Conservation (phyloP, 2,888 invertebrate genomes). For the Neoascia interrupta region DNA sequence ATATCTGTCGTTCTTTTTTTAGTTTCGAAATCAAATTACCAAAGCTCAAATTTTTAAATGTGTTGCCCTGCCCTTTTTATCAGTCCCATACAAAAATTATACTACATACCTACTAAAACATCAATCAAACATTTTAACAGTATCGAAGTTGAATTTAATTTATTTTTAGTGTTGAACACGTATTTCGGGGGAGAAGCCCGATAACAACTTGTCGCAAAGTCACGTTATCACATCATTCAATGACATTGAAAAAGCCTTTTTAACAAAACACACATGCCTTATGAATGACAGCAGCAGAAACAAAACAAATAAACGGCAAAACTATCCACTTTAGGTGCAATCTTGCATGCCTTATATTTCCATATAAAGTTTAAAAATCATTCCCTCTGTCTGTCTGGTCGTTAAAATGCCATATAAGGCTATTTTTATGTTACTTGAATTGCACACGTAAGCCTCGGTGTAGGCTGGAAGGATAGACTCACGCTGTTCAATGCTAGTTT, state of each 20-base stretch:
- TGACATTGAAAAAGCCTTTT: slow-evolving; percentile 25
- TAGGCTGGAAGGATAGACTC: no score
- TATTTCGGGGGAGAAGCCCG: slow-evolving; percentile 24
- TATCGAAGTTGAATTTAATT: slow-evolving; percentile 34
- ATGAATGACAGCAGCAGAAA: no score
- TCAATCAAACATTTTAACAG: slow-evolving; percentile 16
- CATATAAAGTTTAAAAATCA: slow-evolving; percentile 47
- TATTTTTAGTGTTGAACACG: slow-evolving; percentile 37
- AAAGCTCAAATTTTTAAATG: no score
- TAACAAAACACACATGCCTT: slow-evolving; percentile 3
- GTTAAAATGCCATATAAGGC: slow-evolving; percentile 31
- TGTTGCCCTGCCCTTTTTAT: no score
- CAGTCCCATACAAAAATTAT: no score
- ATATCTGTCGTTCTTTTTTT: no score
- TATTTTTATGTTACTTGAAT: slow-evolving; percentile 12
- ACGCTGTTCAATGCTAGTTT: slow-evolving; percentile 7
- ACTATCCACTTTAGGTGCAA: slow-evolving; percentile 21
- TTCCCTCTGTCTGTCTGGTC: slow-evolving; percentile 14
- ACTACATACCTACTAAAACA: no score
- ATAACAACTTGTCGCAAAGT: slow-evolving; percentile 23
- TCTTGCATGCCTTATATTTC: slow-evolving; percentile 45
- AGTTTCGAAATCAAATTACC: no score
- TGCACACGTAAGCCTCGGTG: slow-evolving; percentile 24
- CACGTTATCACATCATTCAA: slow-evolving; percentile 20
- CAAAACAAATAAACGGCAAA: no score